Evolutionary conservation across 2,888 invertebrate species (phyloP), one percentile per base, ranked within the genome.

Genomic region (Nomada lathburiana): DNA sequence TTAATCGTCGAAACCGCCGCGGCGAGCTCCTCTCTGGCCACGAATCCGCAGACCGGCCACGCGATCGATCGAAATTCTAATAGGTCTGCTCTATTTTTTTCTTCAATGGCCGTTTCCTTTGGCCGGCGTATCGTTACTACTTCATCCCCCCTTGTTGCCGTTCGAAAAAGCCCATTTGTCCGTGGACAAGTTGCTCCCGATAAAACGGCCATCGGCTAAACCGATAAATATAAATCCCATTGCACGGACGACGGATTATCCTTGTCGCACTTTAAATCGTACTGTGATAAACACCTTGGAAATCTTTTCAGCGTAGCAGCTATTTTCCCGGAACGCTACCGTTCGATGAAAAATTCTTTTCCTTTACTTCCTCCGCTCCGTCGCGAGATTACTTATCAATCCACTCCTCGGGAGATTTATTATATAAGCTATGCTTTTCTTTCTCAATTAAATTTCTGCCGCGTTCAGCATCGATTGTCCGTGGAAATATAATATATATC

Each of bases 41-140:
- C 76, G 23, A 67, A 74, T 60, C 60, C 73, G 75, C 79, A 59
- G 67, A 44, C 47, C 60, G 20, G 26, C 16, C 57, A 7, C 44
- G 23, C 62, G 60, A 84, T 82, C 86, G 86, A 84, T 84, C 79
- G 74, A 76, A 79, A 84, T 60, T 72, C 77, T 81, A 86, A 86
- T 86, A 72, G 80, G 64, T 64, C n/a, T 29, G 73, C 52, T 82
- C 65, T 78, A 68, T 78, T 75, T 81, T 81, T 71, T 83, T 82
- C 73, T 59, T 73, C 9, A 16, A 18, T 42, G 36, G 47, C 16
- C 16, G 47, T 47, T n/a, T 47, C 23, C 57, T 60, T 65, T 50
- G 57, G 11, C 36, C 5, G 23, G 20, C 57, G 60, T 52, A 70
- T 59, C 63, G 52, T 36, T 36, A 53, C 55, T 20, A 55, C 53